These are phyloP conservation scores for Capitulum mitella DNA, from an alignment of 2,888 invertebrate genomes.

Conservation along the genomic window DNA sequence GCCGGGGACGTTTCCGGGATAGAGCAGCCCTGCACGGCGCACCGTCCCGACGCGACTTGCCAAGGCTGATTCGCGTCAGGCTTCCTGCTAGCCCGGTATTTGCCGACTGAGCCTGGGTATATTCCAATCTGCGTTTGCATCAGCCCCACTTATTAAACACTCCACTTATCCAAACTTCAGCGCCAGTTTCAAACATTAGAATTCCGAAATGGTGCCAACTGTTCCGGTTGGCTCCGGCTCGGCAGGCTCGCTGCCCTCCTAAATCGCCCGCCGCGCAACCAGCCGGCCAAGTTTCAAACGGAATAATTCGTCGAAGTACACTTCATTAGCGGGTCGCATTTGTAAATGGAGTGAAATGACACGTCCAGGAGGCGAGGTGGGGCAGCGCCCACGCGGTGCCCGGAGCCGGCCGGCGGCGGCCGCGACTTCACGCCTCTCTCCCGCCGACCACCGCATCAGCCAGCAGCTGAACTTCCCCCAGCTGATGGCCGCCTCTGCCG, in stretches of 20 bases:
- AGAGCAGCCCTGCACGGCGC: no score
- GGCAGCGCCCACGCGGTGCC: not conserved
- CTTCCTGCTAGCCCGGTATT: no score
- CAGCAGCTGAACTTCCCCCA: no score
- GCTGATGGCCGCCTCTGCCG: no score
- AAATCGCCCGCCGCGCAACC: not conserved
- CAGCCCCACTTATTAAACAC: constrained; percentile 13
- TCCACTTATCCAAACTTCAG: constrained; percentile 15
- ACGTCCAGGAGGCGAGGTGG: no score
- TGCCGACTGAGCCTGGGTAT: no score
- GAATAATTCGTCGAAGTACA: constrained; percentile 14
- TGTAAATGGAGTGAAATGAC: constrained; percentile 5
- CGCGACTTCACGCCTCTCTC: not conserved
- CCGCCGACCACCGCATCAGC: not conserved
- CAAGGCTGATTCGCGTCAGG: no score
- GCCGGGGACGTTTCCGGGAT: no score
- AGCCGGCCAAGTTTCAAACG: not conserved
- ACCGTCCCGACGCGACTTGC: no score
- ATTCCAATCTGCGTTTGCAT: no score
- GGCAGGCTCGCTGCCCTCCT: no score
- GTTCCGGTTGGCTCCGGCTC: no score
- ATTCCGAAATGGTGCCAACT: not conserved
- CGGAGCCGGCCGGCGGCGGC: not conserved
- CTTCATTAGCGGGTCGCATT: constrained; percentile 7
- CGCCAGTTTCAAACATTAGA: not conserved